phyloP scores from a whole-genome alignment of 2,888 invertebrate species.

The Andrena hattorfiana region DNA sequence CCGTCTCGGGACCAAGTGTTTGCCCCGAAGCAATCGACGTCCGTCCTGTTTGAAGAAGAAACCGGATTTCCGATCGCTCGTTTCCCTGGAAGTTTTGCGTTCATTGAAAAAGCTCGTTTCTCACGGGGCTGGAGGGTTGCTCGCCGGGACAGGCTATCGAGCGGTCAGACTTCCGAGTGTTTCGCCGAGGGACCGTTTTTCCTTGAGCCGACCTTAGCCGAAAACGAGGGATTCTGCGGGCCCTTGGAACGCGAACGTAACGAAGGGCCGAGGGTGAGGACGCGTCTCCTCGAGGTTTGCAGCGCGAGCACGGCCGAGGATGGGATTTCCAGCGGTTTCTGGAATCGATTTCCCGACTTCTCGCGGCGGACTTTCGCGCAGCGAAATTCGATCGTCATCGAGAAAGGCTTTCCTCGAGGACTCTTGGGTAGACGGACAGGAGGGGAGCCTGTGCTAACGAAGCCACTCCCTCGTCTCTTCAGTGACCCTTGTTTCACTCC shows the following conservation, averaged over 20 bases:
- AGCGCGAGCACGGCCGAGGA: slow-evolving; percentile 15
- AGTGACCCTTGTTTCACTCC: slow-evolving; percentile 67
- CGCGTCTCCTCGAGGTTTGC: slow-evolving; percentile 15
- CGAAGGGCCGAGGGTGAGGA: slow-evolving; percentile 38
- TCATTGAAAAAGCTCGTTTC: slow-evolving; percentile 66
- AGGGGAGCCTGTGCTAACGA: slow-evolving; percentile 68
- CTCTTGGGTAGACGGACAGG: slow-evolving; percentile 56
- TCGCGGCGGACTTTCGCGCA: slow-evolving; percentile 42
- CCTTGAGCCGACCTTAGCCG: slow-evolving; percentile 26
- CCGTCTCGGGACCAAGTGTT: not conserved
- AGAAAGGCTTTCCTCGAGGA: slow-evolving; percentile 71
- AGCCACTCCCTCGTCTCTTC: slow-evolving; percentile 68
- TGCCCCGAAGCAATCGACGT: not conserved
- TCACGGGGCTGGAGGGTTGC: slow-evolving; percentile 60
- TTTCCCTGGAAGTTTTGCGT: slow-evolving; percentile 2
- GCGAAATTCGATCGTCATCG: slow-evolving; percentile 73
- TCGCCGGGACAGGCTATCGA: slow-evolving; percentile 70
- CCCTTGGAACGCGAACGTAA: slow-evolving; percentile 41
- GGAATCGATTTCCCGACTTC: slow-evolving; percentile 61
- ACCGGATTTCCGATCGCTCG: slow-evolving; percentile 4
- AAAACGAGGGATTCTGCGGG: slow-evolving; percentile 30
- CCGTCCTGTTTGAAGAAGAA: slow-evolving; percentile 1
- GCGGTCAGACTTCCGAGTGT: slow-evolving; percentile 53
- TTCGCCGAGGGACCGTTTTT: slow-evolving; percentile 49
- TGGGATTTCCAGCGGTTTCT: not conserved